Evolutionary conservation across 2,113 vertebrate species (phyloP).

Genomic region (Sapajus apella): DNA sequence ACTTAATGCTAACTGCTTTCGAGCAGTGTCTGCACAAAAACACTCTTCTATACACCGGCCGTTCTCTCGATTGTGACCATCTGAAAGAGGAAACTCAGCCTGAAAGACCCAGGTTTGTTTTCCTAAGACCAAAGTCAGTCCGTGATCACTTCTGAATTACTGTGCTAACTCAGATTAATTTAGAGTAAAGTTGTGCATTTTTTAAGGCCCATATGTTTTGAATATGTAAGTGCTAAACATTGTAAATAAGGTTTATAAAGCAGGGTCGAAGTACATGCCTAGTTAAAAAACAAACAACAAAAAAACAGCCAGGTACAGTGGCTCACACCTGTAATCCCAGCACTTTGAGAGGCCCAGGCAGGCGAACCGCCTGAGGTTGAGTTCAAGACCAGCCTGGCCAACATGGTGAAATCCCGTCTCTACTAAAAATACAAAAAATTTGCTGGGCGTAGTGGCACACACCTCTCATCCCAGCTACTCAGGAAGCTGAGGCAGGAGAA

Average conservation of each 20-base stretch:
- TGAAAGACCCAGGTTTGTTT: neutral
- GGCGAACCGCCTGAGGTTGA: too few relatives aligned
- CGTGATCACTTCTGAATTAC: neutral
- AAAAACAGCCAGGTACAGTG: neutral
- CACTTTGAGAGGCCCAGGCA: too few relatives aligned
- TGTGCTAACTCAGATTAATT: neutral
- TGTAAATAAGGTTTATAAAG: neutral
- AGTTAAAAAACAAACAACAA: neutral
- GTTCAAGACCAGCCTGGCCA: too few relatives aligned
- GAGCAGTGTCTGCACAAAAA: neutral
- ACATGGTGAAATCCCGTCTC: too few relatives aligned
- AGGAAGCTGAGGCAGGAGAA: too few relatives aligned
- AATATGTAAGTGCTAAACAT: neutral
- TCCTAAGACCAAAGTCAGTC: neutral
- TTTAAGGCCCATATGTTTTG: neutral
- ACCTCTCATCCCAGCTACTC: too few relatives aligned
- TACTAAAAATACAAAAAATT: too few relatives aligned
- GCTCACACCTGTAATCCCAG: too few relatives aligned
- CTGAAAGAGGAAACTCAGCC: neutral
- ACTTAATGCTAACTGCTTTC: neutral
- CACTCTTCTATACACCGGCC: neutral
- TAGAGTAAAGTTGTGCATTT: conserved; percentile 3
- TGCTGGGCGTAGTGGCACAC: too few relatives aligned
- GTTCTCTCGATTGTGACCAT: neutral
- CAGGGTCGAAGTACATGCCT: neutral